A percentile compares a stretch with the other conserved stretches of the same genome.
Evolutionary conservation across 1,140 invertebrate genomes (phyloP).

Genomic region (Solenopsis invicta): DNA sequence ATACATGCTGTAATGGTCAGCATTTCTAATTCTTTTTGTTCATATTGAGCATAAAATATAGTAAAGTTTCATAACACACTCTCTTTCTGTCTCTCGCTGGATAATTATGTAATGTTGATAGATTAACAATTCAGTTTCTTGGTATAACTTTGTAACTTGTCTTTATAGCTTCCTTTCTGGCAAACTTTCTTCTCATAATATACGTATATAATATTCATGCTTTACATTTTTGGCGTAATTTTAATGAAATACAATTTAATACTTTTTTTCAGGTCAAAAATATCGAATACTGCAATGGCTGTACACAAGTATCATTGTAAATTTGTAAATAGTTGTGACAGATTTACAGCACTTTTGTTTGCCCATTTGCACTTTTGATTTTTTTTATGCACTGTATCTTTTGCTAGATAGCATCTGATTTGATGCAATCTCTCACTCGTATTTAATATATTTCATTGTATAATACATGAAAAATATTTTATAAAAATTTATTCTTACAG

Average conservation of each 20-base stretch:
- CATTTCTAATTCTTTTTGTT: slow-evolving; percentile 41
- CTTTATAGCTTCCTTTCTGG: neutral
- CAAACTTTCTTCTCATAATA: slow-evolving; percentile 33
- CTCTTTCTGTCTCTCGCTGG: slow-evolving; percentile 16
- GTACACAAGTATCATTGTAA: slow-evolving; percentile 67
- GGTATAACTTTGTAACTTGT: slow-evolving; percentile 42
- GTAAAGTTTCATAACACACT: slow-evolving; percentile 35
- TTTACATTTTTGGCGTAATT: neutral
- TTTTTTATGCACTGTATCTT: slow-evolving; percentile 33
- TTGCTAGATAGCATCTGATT: neutral
- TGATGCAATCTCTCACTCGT: neutral
- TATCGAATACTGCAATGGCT: slow-evolving; percentile 76
- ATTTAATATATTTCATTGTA: slow-evolving; percentile 5
- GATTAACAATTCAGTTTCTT: slow-evolving; percentile 35
- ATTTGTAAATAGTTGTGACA: slow-evolving; percentile 72
- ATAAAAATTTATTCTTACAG: slow-evolving; percentile 1
- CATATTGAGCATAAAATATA: slow-evolving; percentile 1
- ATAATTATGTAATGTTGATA: slow-evolving; percentile 26
- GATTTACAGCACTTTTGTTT: slow-evolving; percentile 51
- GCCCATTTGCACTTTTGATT: neutral
- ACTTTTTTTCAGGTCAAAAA: slow-evolving; percentile 70
- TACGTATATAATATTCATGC: neutral
- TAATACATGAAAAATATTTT: slow-evolving; percentile 16
- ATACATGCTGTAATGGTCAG: slow-evolving; percentile 1
- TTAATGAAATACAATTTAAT: slow-evolving; percentile 44